Conservation (phyloP, 37 sponge, comb jelly and placozoan genomes). For the Spongia lamella region DNA sequence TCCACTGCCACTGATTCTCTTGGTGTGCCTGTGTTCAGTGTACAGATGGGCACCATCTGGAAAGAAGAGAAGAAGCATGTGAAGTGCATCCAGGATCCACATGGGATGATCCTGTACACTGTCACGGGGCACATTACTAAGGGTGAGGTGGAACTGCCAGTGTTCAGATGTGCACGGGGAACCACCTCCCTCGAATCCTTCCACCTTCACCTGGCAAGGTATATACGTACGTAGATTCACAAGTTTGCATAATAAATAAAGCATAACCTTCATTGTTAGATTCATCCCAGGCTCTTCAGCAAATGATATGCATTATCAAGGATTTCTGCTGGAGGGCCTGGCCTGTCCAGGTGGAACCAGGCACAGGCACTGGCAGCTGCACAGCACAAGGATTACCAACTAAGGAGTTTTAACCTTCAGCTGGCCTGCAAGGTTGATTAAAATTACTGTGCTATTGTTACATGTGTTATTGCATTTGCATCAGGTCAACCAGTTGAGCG, state of each 20-base stretch:
- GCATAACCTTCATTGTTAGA: too few relatives aligned
- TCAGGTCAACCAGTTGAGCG: slow-evolving; percentile 21
- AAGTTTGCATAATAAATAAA: too few relatives aligned
- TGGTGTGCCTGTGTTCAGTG: slow-evolving; percentile 32
- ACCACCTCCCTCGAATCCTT: slow-evolving; percentile 37
- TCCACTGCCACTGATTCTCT: slow-evolving; percentile 35
- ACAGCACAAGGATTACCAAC: neutral
- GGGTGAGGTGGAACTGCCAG: slow-evolving; percentile 25
- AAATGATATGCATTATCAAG: slow-evolving; percentile 29
- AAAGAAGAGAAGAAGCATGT: slow-evolving; percentile 40
- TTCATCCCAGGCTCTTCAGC: slow-evolving; percentile 45
- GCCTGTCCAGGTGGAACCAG: slow-evolving; percentile 39
- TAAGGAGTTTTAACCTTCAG: slow-evolving; percentile 4
- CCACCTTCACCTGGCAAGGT: slow-evolving; percentile 27
- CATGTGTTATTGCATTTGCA: neutral
- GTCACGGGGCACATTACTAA: slow-evolving; percentile 8
- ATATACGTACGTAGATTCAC: too few relatives aligned
- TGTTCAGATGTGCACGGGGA: slow-evolving; percentile 29
- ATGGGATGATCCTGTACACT: slow-evolving; percentile 16
- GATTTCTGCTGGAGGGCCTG: slow-evolving; percentile 33
- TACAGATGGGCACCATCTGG: slow-evolving; percentile 32
- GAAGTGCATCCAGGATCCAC: slow-evolving; percentile 31
- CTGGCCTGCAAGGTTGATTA: neutral
- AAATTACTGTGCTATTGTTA: neutral
- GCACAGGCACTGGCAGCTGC: slow-evolving; percentile 3